Base-by-base conservation (phyloP, 2,113 vertebrate genomes). In the Hippoglossus stenolepis region DNA sequence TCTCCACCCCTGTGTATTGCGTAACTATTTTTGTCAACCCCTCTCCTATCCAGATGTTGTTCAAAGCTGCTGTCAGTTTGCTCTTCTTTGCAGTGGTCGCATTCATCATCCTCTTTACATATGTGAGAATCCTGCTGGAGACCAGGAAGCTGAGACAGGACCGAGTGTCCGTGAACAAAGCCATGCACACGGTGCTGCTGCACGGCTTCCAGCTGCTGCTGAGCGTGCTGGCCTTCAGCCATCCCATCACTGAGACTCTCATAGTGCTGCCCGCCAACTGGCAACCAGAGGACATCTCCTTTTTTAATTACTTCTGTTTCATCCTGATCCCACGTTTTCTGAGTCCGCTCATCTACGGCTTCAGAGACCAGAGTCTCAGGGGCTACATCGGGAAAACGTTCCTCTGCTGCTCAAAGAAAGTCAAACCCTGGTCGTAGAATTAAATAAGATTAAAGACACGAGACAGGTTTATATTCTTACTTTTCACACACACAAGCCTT, bases 191-290 rank as follows among this genome's bases (percentile, higher is more conserved):
- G 0, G 93, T 95, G 73, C 68, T 95, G 54, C 82, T 95, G 4
- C 94, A 95, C 0, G 93, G 88, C 20, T 73, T 93, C 11, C 94
- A 95, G 93, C 82, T 95, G 81, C 65, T 94, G 69, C 76, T 95
- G 5, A 92, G 91, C 69, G 65, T 92, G 81, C 60, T 93, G 87
- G 86, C 93, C 51, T 93, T 93, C 74, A 91, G 89, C 0, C 69
- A 64, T 26, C 91, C 93, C 8, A 73, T 94, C 5, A 89, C 91
- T 0, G 94, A 94, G 60, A 65, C 0, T 58, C 66, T 94, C 6
- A 71, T 31, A 2, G 53, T 83, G n/a, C 0, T 82, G 0, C 59
- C 84, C 3, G 35, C 43, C 0, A 64, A 69, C 0, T 93, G 90
- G 91, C 40, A 28, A 14, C 61, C 45, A 0, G 85, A 90, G 3